Evolutionary conservation across 2,888 invertebrate genomes (phyloP), one percentile per base, ranked within the genome.

Genomic region (Aspidapion aeneum): DNA sequence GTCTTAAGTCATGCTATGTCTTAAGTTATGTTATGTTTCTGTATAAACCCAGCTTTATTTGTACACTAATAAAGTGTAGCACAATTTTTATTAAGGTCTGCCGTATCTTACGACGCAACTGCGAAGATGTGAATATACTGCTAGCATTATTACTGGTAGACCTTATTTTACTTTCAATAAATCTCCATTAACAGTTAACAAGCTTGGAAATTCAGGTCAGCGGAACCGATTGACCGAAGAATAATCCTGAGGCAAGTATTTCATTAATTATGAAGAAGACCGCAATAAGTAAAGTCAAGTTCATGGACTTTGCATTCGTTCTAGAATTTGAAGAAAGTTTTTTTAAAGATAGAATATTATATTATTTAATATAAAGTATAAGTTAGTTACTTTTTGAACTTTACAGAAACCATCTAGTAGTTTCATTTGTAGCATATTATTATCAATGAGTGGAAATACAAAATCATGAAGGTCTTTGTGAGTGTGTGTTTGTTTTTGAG

Each of bases 401-500:
- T 3, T 7, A 12, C 35, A 35, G 35, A 12, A 35, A 35, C 35
- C n/a, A n/a, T n/a, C n/a, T n/a, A n/a, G n/a, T n/a, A n/a, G n/a
- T n/a, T n/a, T n/a, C n/a, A n/a, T n/a, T n/a, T n/a, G n/a, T n/a
- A n/a, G n/a, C n/a, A n/a, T n/a, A n/a, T n/a, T n/a, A n/a, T n/a
- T n/a, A n/a, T 49, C 21, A 22, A 48, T 54, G 60, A 5, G 52
- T 52, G 3, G 7, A n/a, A 18, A 3, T 52, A 52, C 7, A 52
- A 52, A 52, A 52, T n/a, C 12, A 52, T 52, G 17, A 49, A 35
- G 35, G 49, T 7, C 17, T 54, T 51, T n/a, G 52, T 49, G 63
- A 52, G 57, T 60, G 19, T 49, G 67, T 7, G 68, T 71, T 1
- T 68, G 64, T 64, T 52, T 52, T 3, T 7, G 17, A 52, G 18